phyloP scores from a whole-genome alignment of 1,140 invertebrate species.

The Drosophila kohkoa region DNA sequence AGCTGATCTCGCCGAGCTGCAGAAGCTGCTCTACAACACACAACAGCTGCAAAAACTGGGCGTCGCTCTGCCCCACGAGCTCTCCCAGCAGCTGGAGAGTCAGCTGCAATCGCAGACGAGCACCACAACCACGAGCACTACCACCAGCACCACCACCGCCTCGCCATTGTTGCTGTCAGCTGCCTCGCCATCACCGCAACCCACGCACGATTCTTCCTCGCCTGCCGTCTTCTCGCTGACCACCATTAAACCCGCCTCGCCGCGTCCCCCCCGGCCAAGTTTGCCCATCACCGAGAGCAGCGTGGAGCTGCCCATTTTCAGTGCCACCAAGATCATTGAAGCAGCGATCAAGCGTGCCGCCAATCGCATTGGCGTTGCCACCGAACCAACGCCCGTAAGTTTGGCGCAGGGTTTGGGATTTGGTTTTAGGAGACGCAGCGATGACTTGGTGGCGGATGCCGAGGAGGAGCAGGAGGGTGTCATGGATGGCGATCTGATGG shows the following conservation, averaged over 20 bases:
- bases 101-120: slow-evolving; percentile 56
- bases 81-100: slow-evolving; percentile 72
- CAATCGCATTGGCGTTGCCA: slow-evolving; percentile 76
- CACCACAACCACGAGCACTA: slow-evolving; percentile 17
- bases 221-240: slow-evolving; percentile 80
- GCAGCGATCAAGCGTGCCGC: slow-evolving; percentile 79
- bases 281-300: slow-evolving; percentile 67
- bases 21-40: slow-evolving; percentile 79
- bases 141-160: slow-evolving; percentile 7
- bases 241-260: slow-evolving; percentile 59
- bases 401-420: slow-evolving; percentile 36
- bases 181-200: slow-evolving; percentile 28
- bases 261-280: slow-evolving; percentile 33
- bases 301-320: slow-evolving; percentile 74
- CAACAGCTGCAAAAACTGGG: slow-evolving; percentile 84
- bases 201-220: slow-evolving; percentile 63
- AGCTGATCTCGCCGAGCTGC: slow-evolving; percentile 67
- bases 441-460: slow-evolving; percentile 38
- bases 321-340: slow-evolving; percentile 81
- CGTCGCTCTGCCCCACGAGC: slow-evolving; percentile 80
- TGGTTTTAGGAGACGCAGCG: slow-evolving; percentile 71
- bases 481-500: slow-evolving; percentile 73
- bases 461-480: slow-evolving; percentile 46
- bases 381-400: slow-evolving; percentile 51
- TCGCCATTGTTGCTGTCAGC: background rate